phyloP scores from a whole-genome alignment of 2,888 invertebrate genomes.

The Coelogynopora nodosa region DNA sequence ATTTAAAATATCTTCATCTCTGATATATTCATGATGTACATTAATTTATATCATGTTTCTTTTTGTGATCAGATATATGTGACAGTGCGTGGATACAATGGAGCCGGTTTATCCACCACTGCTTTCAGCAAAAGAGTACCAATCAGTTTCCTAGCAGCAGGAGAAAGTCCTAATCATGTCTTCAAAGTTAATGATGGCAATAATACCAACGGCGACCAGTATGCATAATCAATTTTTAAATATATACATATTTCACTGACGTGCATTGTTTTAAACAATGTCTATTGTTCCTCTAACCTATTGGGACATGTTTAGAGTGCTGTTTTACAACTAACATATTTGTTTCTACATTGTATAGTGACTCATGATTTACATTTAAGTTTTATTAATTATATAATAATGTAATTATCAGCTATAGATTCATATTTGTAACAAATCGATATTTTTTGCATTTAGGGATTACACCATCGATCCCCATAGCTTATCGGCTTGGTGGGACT shows the following conservation, averaged over 20 bases:
- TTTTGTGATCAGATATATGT: constrained; percentile 50
- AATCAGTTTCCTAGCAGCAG: constrained; percentile 52
- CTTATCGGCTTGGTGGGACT: constrained; percentile 52
- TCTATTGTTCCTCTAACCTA: no score
- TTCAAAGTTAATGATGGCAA: constrained; percentile 50
- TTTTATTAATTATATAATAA: no score
- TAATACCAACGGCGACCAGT: constrained; percentile 50
- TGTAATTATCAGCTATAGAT: no score
- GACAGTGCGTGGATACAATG: constrained; percentile 52
- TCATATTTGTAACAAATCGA: neutral
- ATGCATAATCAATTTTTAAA: no score
- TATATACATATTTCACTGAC: no score
- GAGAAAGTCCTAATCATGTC: constrained; percentile 49
- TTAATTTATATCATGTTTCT: neutral
- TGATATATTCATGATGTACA: no score
- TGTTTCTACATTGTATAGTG: no score
- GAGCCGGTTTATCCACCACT: constrained; percentile 51
- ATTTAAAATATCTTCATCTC: no score
- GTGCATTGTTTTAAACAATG: no score
- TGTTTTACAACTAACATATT: no score
- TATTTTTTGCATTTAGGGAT: constrained; percentile 48
- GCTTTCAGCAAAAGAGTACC: constrained; percentile 52
- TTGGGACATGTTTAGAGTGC: no score
- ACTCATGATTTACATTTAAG: no score
- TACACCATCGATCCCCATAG: constrained; percentile 50